Evolutionary conservation across 1,140 invertebrate species (phyloP).

Genomic region (Zaprionus vittiger): DNA sequence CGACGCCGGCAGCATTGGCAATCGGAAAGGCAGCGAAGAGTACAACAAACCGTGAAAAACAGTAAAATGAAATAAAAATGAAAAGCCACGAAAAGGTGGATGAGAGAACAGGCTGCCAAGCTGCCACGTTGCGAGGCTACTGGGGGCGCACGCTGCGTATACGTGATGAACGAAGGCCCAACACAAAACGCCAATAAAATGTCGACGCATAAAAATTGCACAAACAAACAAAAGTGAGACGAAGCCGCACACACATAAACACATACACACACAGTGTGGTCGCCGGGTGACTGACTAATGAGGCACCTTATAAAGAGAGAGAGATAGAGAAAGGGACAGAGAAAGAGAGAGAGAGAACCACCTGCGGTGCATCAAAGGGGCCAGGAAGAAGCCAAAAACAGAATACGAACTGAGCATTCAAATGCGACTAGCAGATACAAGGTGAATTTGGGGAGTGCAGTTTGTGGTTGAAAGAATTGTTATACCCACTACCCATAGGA

Average conservation of each 20-base stretch:
- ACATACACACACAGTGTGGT: neutral
- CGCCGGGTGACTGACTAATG: slow-evolving; percentile 12
- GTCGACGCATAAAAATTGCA: slow-evolving; percentile 59
- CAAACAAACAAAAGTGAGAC: slow-evolving; percentile 56
- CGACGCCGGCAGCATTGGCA: slow-evolving; percentile 21
- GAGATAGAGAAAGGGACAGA: neutral
- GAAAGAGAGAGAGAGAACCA: neutral
- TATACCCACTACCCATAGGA: too few relatives aligned
- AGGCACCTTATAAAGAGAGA: neutral
- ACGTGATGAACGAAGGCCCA: slow-evolving; percentile 60
- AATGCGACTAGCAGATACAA: neutral
- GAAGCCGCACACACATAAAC: slow-evolving; percentile 28
- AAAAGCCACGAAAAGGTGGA: slow-evolving; percentile 8
- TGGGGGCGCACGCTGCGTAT: slow-evolving; percentile 49
- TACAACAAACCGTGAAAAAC: slow-evolving; percentile 10
- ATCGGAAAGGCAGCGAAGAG: slow-evolving; percentile 14
- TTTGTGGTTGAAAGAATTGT: too few relatives aligned
- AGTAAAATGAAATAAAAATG: slow-evolving; percentile 4
- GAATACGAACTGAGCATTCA: neutral
- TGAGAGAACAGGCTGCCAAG: neutral
- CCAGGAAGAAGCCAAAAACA: neutral
- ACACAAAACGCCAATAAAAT: slow-evolving; percentile 66
- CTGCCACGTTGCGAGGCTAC: neutral
- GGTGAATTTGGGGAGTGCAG: neutral
- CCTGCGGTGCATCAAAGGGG: neutral